Evolutionary conservation across 2,888 invertebrate genomes (phyloP), one percentile per base, ranked within the genome.

Genomic region (Leptinotarsa juncta): DNA sequence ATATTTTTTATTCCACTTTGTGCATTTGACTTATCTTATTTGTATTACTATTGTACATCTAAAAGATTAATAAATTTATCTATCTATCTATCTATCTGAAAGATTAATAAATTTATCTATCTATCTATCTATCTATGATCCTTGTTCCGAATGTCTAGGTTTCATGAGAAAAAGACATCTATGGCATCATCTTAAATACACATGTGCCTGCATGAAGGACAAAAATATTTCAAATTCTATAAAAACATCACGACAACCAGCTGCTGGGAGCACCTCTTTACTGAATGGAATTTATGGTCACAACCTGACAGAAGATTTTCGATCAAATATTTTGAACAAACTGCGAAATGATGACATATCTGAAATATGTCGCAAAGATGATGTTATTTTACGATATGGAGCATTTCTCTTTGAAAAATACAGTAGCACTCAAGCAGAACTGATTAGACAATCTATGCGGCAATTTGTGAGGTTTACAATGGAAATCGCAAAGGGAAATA

Each of bases 121-220:
- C n/a, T n/a, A n/a, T n/a, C n/a, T n/a, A n/a, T n/a, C n/a, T n/a
- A n/a, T n/a, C n/a, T n/a, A n/a, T n/a, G n/a, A n/a, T n/a, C 77
- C 74, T 7, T 77, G 72, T 49, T 74, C 77, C 12, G 70, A 74
- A 62, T 77, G 74, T 69, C 68, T 77, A 16, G 74, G 77, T 57
- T 77, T 77, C 70, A 74, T 77, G 74, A 15, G 69, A 14, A 77
- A 77, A 72, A 65, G 60, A 57, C 77, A 77, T 20, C 42, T 76
- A 32, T 76, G 76, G 76, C 73, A 76, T 53, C 76, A 74, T 65
- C 67, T 76, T 20, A 76, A 76, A 67, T 76, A 76, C 32, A 62
- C 60, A 16, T n/a, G 49, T 50, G 50, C 60, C 42, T 60, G 49
- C 60, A 70, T 20, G 57, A 57, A 10, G 7, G 23, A 20, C 2